Evolutionary conservation across 1,140 invertebrate species (phyloP).

Genomic region (Musca vetustissima): DNA sequence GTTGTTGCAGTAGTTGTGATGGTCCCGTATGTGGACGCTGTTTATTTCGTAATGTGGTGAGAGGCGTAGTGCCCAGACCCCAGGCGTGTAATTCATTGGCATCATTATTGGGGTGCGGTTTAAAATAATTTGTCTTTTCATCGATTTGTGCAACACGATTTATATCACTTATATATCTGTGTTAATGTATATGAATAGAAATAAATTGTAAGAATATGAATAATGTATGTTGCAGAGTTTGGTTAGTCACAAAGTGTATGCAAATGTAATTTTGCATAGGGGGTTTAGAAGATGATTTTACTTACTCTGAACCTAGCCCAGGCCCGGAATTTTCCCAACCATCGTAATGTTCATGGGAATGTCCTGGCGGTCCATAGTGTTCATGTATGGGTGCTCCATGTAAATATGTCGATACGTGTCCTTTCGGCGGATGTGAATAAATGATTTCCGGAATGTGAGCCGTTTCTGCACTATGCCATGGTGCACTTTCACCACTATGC

Average conservation of each 20-base stretch:
- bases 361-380: constrained; percentile 48
- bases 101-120: constrained; percentile 58
- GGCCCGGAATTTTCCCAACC: constrained; percentile 63
- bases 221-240: background rate
- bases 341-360: constrained; percentile 46
- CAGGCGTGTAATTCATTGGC: constrained; percentile 62
- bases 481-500: constrained; percentile 45
- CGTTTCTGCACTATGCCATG: constrained; percentile 47
- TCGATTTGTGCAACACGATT: constrained; percentile 60
- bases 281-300: constrained; percentile 30
- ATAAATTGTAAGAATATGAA: constrained; percentile 11
- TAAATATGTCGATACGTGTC: constrained; percentile 49
- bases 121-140: constrained; percentile 55
- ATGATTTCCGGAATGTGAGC: constrained; percentile 47
- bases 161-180: constrained; percentile 62
- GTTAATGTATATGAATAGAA: constrained; percentile 26
- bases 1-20: constrained; percentile 33
- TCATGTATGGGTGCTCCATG: constrained; percentile 53
- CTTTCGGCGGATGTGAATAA: constrained; percentile 52
- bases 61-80: constrained; percentile 57
- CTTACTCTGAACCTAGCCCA: constrained; percentile 63
- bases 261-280: background rate
- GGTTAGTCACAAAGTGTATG: background rate
- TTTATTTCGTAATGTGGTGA: constrained; percentile 32
- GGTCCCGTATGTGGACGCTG: constrained; percentile 29